phyloP scores from a whole-genome alignment of 2,797 vertebrate genomes.

The Clarias laeviceps region DNA sequence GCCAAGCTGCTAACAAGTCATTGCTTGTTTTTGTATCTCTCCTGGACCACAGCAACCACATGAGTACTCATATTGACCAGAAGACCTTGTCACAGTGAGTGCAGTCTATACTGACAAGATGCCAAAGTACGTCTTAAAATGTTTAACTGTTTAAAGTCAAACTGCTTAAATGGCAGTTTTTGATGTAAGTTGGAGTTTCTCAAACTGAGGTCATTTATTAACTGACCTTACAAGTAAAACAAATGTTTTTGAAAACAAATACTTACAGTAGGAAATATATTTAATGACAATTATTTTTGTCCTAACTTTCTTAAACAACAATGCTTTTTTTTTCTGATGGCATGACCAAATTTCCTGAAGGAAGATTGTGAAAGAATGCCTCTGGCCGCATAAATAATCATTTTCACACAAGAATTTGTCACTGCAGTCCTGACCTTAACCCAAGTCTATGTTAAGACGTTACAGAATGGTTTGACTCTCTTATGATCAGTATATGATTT shows the following conservation, averaged over 20 bases:
- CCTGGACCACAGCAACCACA: background rate
- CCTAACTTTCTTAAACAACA: too few relatives aligned
- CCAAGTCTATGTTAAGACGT: too few relatives aligned
- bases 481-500: too few relatives aligned
- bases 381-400: too few relatives aligned
- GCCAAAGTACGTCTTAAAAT: background rate
- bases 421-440: too few relatives aligned
- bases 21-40: constrained; percentile 36
- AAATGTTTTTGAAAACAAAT: background rate
- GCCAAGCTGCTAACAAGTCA: background rate
- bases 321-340: too few relatives aligned
- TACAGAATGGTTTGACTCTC: too few relatives aligned
- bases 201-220: background rate
- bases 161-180: background rate
- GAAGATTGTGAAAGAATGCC: too few relatives aligned
- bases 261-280: too few relatives aligned
- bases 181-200: background rate
- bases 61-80: background rate
- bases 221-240: background rate
- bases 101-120: background rate
- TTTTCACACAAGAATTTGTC: too few relatives aligned
- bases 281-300: too few relatives aligned
- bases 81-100: constrained; percentile 41
- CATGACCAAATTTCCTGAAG: too few relatives aligned
- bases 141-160: background rate